A percentile compares a stretch with the other conserved stretches of the same genome.
These are phyloP conservation scores for Steinernema khuongi DNA, from an alignment of 1,140 invertebrate genomes.

Conservation along the genomic window DNA sequence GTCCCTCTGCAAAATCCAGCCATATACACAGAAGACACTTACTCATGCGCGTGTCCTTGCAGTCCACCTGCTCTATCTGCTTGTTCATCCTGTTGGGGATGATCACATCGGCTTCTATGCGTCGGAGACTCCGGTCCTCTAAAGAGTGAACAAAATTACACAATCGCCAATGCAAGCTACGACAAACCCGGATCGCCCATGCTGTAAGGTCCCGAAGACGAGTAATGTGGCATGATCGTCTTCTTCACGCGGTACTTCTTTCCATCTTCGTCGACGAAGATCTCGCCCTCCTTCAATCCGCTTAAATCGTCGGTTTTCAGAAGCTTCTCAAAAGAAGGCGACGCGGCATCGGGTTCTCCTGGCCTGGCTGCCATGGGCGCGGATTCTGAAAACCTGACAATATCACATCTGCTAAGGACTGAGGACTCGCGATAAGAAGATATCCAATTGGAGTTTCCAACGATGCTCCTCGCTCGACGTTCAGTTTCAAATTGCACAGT, in stretches of 20 bases:
- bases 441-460: too few relatives aligned
- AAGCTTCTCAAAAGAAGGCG: neutral
- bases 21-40: slow-evolving; percentile 20
- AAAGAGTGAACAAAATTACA: slow-evolving; percentile 32
- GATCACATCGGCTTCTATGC: slow-evolving; percentile 50
- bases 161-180: neutral
- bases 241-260: slow-evolving; percentile 51
- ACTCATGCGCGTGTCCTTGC: slow-evolving; percentile 42
- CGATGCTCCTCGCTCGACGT: neutral
- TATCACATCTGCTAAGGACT: too few relatives aligned
- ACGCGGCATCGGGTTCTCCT: neutral
- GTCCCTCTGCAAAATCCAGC: neutral
- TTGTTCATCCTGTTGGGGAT: slow-evolving; percentile 55
- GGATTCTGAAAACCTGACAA: too few relatives aligned
- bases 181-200: slow-evolving; percentile 32
- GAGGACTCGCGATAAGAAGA: too few relatives aligned
- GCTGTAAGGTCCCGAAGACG: slow-evolving; percentile 39
- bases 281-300: slow-evolving; percentile 47
- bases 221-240: slow-evolving; percentile 45
- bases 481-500: neutral
- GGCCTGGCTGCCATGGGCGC: neutral
- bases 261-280: slow-evolving; percentile 44
- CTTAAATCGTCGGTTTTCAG: slow-evolving; percentile 38
- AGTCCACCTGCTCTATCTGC: slow-evolving; percentile 37
- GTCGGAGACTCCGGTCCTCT: slow-evolving; percentile 44